These are phyloP conservation scores for Ginglymostoma cirratum DNA, from an alignment of 2,113 vertebrate genomes.

Conservation along the genomic window DNA sequence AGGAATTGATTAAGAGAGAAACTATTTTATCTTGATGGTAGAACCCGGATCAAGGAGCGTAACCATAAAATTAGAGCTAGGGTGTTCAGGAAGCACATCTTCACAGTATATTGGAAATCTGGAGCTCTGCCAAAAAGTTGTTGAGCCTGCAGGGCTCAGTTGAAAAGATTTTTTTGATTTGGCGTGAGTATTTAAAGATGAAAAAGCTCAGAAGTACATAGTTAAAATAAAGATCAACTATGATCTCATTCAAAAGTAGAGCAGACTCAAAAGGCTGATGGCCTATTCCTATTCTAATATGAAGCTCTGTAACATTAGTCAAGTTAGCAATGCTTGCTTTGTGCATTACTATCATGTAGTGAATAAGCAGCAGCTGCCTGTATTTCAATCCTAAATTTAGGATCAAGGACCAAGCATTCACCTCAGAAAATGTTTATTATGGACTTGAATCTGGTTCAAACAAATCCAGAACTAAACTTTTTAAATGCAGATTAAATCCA, in stretches of 20 bases:
- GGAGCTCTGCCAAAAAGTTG: background rate
- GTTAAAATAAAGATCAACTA: background rate
- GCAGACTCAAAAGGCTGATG: background rate
- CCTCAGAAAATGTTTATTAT: background rate
- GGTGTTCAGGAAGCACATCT: background rate
- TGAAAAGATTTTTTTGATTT: background rate
- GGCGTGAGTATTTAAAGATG: background rate
- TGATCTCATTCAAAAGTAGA: background rate
- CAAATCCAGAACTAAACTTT: background rate
- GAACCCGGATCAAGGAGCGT: background rate
- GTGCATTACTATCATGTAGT: background rate
- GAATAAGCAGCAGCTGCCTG: background rate
- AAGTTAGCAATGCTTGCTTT: background rate
- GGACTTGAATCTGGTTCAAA: background rate
- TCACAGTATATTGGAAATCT: background rate
- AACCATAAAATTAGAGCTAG: background rate
- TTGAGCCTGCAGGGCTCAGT: background rate
- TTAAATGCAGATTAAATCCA: background rate
- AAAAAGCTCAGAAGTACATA: background rate
- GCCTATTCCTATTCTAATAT: background rate
- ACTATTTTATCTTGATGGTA: background rate
- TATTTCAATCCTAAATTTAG: background rate
- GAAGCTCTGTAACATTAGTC: background rate
- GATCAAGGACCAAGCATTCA: background rate
- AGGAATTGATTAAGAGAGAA: background rate